Evolutionary conservation across 2,797 vertebrate species (phyloP), one percentile per base, ranked within the genome.

Genomic region (Thaleichthys pacificus): DNA sequence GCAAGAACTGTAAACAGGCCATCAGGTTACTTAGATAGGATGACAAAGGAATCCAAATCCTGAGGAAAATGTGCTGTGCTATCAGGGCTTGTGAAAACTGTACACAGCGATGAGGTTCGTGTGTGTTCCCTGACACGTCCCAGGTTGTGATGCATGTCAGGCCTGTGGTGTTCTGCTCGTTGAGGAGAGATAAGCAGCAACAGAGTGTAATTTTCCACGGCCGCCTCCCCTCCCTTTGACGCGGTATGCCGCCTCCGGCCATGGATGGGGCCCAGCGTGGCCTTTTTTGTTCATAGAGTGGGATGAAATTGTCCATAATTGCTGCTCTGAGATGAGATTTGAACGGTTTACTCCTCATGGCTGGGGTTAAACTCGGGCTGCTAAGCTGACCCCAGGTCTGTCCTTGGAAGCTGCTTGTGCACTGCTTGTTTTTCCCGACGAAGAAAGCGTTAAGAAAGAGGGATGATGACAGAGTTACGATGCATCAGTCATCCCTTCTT

Each of bases 401-500:
- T 5, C 21, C 57, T 61, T 65, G 30, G 68, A 68, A 75, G 61
- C 38, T 69, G 51, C 35, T 63, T 8, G 3, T 61, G 8, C 30
- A 68, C 30, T 54, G 38, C 68, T 77, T 71, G 82, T 82, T 30
- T 84, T 80, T 62, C 58, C 72, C 67, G 0, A n/a, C 38, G 1
- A n/a, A 19, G 66, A 78, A 79, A 79, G 72, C 86, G 86, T 24
- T 3, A 78, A 85, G 77, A 61, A 14, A 54, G 14, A 61, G 22
- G 19, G 32, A 71, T 76, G 80, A 83, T 81, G 78, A 82, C 80
- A 86, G 82, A 80, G 77, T 74, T 68, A 83, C 66, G 1, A 64
- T 68, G 56, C 61, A 19, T 19, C 22, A 60, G 62, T 80, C 60
- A 65, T 62, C 42, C 54, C 69, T 78, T 74, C 73, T 58, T 42